Evolutionary conservation across 2,113 vertebrate genomes (phyloP).

Genomic region (Psephotus haematonotus): DNA sequence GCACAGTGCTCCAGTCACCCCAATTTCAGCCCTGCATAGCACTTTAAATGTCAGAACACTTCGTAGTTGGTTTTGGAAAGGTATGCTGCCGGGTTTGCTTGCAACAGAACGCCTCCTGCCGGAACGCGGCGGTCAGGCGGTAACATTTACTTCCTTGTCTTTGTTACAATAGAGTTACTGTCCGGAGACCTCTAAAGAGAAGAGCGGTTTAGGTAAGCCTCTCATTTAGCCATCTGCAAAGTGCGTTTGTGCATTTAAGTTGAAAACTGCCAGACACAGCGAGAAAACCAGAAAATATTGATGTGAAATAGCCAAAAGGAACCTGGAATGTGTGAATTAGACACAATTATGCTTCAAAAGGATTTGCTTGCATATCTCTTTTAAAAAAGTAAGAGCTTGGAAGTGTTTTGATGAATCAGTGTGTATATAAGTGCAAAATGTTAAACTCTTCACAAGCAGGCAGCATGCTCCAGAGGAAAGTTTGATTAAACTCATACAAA

Average conservation of each 20-base stretch:
- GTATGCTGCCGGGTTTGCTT: background rate
- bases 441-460: background rate
- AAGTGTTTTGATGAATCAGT: background rate
- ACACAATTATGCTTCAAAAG: background rate
- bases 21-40: accelerated
- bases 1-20: accelerated
- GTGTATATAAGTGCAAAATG: accelerated
- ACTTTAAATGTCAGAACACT: background rate
- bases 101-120: background rate
- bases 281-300: background rate
- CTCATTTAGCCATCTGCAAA: background rate
- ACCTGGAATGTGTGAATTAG: background rate
- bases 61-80: accelerated
- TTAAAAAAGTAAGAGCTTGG: background rate
- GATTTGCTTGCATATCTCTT: background rate
- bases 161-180: background rate
- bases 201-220: background rate
- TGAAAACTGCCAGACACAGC: background rate
- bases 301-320: background rate
- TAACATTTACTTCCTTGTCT: background rate
- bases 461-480: background rate
- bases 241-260: too few relatives aligned
- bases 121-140: background rate
- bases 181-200: accelerated
- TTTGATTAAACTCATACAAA: background rate